Percentiles rank a stretch among this genome's conserved stretches.
These are phyloP conservation scores for Gallinago stenura DNA, from an alignment of 2,797 vertebrate genomes.

Conservation along the genomic window DNA sequence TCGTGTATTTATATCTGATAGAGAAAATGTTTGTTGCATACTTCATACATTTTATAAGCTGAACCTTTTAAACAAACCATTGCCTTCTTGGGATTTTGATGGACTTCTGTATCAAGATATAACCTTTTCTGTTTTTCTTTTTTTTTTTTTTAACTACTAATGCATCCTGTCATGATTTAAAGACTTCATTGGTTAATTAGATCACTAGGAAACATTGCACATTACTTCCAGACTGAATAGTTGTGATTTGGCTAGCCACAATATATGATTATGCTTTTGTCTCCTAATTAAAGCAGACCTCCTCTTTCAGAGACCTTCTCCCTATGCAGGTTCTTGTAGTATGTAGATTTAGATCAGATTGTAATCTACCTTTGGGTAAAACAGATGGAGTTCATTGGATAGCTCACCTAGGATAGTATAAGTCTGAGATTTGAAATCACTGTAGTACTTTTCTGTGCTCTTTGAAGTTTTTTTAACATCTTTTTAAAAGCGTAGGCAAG, in stretches of 20 bases:
- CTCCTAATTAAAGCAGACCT: not conserved
- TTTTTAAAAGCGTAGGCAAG: not conserved
- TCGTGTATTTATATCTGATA: conserved; percentile 17
- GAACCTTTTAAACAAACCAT: not conserved
- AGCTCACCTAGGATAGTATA: not conserved
- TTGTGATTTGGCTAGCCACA: not conserved
- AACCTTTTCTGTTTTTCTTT: not conserved
- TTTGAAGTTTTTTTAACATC: not conserved
- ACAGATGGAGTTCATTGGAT: not conserved
- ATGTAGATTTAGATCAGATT: not conserved
- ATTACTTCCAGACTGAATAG: not conserved
- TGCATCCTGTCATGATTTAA: not conserved
- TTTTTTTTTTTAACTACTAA: not conserved
- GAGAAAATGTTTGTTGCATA: not conserved
- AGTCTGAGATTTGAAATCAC: not conserved
- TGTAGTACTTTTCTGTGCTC: not conserved
- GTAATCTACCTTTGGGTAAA: not conserved
- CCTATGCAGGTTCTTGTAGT: not conserved
- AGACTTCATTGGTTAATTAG: not conserved
- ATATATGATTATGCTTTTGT: not conserved
- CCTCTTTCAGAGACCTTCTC: not conserved
- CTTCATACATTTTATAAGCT: not conserved
- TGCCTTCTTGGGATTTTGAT: not conserved
- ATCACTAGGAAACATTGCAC: not conserved
- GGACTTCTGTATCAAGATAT: not conserved